Evolutionary conservation across 2,113 vertebrate species (phyloP).

Genomic region (Globicephala melas): DNA sequence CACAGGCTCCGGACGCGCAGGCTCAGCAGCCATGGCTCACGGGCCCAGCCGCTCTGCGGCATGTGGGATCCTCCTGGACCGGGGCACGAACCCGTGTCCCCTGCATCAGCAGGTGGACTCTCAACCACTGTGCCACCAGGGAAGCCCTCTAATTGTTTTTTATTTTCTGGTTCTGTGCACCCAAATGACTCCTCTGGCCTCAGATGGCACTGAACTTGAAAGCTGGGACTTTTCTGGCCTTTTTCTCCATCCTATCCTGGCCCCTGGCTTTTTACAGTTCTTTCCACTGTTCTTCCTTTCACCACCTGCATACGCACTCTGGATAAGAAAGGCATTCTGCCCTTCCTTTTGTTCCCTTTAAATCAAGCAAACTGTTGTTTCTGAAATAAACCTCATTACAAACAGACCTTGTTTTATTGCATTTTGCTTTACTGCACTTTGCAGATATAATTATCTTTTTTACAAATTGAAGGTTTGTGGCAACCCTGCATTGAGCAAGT

Average conservation of each 20-base stretch:
- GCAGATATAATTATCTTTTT: background rate
- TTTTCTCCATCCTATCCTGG: background rate
- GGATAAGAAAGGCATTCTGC: background rate
- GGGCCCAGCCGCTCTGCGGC: too few relatives aligned
- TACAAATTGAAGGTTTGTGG: background rate
- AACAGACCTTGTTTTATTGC: background rate
- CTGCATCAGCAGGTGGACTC: too few relatives aligned
- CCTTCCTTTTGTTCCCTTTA: background rate
- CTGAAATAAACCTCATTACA: slow-evolving; percentile 13
- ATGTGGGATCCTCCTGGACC: too few relatives aligned
- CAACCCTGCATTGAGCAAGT: background rate
- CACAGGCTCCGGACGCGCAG: too few relatives aligned
- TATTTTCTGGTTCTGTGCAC: background rate
- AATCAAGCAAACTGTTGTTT: background rate
- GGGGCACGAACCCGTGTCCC: too few relatives aligned
- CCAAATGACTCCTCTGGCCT: background rate
- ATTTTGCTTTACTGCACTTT: background rate
- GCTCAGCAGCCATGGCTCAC: too few relatives aligned
- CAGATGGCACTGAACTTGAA: background rate
- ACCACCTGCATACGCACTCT: background rate
- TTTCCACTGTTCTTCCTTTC: background rate
- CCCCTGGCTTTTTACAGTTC: background rate
- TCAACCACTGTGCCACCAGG: too few relatives aligned
- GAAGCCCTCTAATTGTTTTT: background rate
- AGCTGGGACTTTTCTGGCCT: background rate